A percentile compares a stretch with the other conserved stretches of the same genome.
Conservation (phyloP, 2,888 invertebrate species). For the Nemotelus pantherinus region DNA sequence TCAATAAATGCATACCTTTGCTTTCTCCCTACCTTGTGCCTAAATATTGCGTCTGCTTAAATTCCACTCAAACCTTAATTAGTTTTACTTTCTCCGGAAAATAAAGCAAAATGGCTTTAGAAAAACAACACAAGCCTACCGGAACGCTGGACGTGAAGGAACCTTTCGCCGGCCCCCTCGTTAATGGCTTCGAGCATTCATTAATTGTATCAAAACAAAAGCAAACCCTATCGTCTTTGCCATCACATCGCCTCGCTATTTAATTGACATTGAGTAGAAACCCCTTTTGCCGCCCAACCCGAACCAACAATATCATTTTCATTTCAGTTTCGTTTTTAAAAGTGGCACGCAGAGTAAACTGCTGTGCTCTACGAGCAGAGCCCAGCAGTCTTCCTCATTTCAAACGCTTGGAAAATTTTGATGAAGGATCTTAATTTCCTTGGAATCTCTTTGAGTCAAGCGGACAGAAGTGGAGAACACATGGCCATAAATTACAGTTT, state of each 20-base stretch:
- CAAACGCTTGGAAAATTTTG: constrained; percentile 34
- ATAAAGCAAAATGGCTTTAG: background rate
- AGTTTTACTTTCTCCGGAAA: constrained; percentile 22
- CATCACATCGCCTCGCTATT: background rate
- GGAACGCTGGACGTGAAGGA: background rate
- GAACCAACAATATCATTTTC: background rate
- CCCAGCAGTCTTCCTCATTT: background rate
- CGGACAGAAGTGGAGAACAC: constrained; percentile 41
- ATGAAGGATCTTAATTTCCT: constrained; percentile 40
- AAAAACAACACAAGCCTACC: background rate
- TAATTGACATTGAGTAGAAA: constrained; percentile 34
- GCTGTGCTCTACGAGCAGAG: background rate
- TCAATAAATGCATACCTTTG: background rate
- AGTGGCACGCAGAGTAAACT: background rate
- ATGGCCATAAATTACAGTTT: constrained; percentile 49
- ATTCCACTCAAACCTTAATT: constrained; percentile 15
- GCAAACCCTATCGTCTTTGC: background rate
- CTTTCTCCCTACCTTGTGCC: background rate
- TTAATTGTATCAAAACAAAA: constrained; percentile 19
- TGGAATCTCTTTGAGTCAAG: constrained; percentile 33
- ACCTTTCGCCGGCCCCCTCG: constrained; percentile 5
- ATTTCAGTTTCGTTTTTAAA: constrained; percentile 12
- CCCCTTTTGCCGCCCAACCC: constrained; percentile 13
- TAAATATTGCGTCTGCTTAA: background rate
- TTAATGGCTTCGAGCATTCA: constrained; percentile 14